These are phyloP conservation scores for Triplophysa rosa DNA, from an alignment of 2,113 vertebrate species.

Conservation along the genomic window DNA sequence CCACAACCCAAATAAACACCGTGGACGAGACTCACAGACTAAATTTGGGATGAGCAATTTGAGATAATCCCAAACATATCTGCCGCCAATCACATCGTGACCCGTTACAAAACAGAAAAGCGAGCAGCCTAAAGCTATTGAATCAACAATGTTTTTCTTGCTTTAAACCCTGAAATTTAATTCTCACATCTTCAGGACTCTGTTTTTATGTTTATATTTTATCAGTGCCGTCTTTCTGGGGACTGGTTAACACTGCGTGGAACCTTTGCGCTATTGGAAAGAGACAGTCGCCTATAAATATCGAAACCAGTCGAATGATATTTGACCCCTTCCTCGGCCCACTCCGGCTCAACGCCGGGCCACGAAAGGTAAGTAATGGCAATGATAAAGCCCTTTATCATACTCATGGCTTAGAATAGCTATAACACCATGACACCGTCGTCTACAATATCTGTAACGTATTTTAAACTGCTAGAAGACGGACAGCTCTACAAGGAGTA, in stretches of 20 bases:
- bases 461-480: not conserved
- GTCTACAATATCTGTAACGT: not conserved
- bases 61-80: conserved; percentile 12
- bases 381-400: not conserved
- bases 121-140: not conserved
- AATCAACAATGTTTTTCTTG: too few species aligned
- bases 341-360: conserved; percentile 84
- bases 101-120: not conserved
- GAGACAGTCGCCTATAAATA: conserved; percentile 87
- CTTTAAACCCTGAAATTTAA: not conserved
- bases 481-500: not conserved
- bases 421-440: not conserved
- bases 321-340: conserved; percentile 88
- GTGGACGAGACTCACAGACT: not conserved
- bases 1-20: not conserved
- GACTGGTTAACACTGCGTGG: conserved; percentile 91
- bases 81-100: conserved; percentile 2
- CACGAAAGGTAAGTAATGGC: conserved; percentile 79
- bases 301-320: conserved; percentile 91
- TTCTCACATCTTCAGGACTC: not conserved
- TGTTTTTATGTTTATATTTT: conserved; percentile 36
- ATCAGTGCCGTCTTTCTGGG: conserved; percentile 90
- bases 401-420: conserved; percentile 2
- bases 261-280: conserved; percentile 89
- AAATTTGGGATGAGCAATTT: conserved; percentile 27